Base-by-base conservation (phyloP, 2,797 vertebrate species). In the Falco columbarius region DNA sequence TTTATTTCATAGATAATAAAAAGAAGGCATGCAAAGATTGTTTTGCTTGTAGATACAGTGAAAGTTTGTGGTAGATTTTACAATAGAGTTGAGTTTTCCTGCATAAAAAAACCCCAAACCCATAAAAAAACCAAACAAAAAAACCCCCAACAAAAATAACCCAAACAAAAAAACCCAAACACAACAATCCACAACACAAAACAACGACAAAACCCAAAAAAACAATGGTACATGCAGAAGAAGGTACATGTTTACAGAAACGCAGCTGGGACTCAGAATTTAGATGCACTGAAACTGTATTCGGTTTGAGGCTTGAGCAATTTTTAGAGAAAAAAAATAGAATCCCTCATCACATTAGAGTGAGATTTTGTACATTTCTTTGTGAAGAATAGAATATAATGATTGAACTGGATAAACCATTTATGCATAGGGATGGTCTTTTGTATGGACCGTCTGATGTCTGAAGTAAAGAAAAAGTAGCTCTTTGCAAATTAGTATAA, bases 61-160 rank as follows among this genome's bases (percentile, higher is more conserved):
- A 86, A 84, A 96, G 55, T 66, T 81, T 95, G 76, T 66, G 66
- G 59, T 66, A 84, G 47, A 89, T 75, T 89, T 82, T 59, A 89
- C 70, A 90, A 72, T 10, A 54, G 17, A 54, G 23, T 26, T 88
- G 73, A 96, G 66, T 66, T 72, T 95, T 96, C 59, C 87, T 88
- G 66, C 8, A 19, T 59, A 42, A 36, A 18, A 56, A 65, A 7
- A 52, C 6, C 13, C 40, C 40, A 40, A 40, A 40, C 40, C 40
- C 40, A 38, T 11, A 38, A 40, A 14, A 76, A 65, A 54, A 55
- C 9, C 36, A 36, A 10, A 38, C 5, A 38, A 38, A 38, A 5
- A 38, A 40, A 40, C 10, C 10, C 40, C 40, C 40, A 40, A 40
- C 40, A 40, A 76, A 65, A 54, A 55, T 38, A 38, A 38, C 38